A percentile compares a stretch with the other conserved stretches of the same genome.
Conservation (phyloP, 2,888 invertebrate species). For the Ormyrus nitidulus region DNA sequence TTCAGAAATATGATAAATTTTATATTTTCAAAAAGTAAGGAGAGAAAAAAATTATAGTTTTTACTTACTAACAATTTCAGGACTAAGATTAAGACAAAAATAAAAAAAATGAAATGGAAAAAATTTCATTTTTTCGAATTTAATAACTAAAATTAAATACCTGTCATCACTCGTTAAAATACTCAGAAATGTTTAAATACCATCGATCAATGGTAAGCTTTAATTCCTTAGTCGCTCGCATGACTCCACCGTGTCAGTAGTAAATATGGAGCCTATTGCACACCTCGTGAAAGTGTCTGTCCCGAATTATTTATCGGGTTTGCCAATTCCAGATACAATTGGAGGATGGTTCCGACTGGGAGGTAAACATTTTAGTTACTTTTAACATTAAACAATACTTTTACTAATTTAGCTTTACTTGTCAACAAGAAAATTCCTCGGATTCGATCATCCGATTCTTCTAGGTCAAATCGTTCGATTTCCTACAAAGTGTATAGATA, state of each 20-base stretch:
- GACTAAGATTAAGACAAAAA: too few relatives aligned
- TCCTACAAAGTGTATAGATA: neutral
- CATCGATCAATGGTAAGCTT: neutral
- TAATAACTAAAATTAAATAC: too few relatives aligned
- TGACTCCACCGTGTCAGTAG: conserved; percentile 34
- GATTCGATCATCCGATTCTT: neutral
- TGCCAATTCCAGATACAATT: conserved; percentile 90
- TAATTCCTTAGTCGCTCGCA: conserved; percentile 25
- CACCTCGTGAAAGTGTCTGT: conserved; percentile 86
- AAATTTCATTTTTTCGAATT: too few relatives aligned
- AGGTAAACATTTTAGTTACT: conserved; percentile 77
- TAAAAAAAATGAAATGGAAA: too few relatives aligned
- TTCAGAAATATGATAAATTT: too few relatives aligned
- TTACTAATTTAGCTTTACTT: neutral
- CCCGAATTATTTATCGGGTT: conserved; percentile 88
- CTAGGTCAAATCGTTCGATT: conserved; percentile 5
- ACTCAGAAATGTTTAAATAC: too few relatives aligned
- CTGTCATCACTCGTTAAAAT: too few relatives aligned
- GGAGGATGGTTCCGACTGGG: conserved; percentile 92
- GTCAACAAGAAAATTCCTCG: neutral
- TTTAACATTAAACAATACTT: neutral
- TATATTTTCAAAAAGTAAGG: too few relatives aligned
- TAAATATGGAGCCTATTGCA: conserved; percentile 86
- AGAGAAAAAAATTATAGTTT: too few relatives aligned
- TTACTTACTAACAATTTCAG: too few relatives aligned